Evolutionary conservation across 2,797 vertebrate genomes (phyloP).

Genomic region (Diplodus sargus): DNA sequence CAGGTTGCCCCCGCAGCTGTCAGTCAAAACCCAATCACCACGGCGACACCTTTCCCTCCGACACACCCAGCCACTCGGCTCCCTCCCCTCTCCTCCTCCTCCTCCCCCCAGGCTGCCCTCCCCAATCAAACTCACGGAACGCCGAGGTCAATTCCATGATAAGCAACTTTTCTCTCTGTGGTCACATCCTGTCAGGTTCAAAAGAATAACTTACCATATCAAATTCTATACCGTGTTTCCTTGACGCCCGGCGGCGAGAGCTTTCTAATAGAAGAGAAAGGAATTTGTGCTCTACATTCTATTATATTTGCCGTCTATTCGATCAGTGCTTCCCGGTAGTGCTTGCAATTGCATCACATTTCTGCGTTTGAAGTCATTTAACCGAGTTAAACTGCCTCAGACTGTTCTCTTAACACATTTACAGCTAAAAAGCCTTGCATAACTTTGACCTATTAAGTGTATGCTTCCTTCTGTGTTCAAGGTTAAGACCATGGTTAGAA

Average conservation of each 20-base stretch:
- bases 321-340: constrained; percentile 42
- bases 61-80: constrained; percentile 59
- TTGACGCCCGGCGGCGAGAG: constrained; percentile 38
- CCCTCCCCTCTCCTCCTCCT: constrained; percentile 7
- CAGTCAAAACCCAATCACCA: constrained; percentile 76
- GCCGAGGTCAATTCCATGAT: constrained; percentile 44
- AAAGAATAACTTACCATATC: constrained; percentile 62
- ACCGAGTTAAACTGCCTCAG: constrained; percentile 31
- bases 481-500: constrained; percentile 30
- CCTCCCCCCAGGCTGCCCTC: constrained; percentile 16
- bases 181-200: constrained; percentile 66
- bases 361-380: constrained; percentile 42
- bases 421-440: constrained; percentile 9
- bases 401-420: constrained; percentile 26
- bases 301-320: constrained; percentile 54
- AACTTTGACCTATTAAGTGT: constrained; percentile 13
- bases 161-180: constrained; percentile 34
- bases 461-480: constrained; percentile 6
- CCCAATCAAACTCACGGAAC: constrained; percentile 54
- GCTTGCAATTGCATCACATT: constrained; percentile 49
- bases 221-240: constrained; percentile 50
- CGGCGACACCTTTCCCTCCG: constrained; percentile 49
- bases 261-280: constrained; percentile 44
- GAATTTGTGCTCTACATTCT: constrained; percentile 52
- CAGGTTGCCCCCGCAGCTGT: constrained; percentile 65